Base-by-base conservation (phyloP, 2,888 invertebrate genomes). In the Drosophila imparisetae region DNA sequence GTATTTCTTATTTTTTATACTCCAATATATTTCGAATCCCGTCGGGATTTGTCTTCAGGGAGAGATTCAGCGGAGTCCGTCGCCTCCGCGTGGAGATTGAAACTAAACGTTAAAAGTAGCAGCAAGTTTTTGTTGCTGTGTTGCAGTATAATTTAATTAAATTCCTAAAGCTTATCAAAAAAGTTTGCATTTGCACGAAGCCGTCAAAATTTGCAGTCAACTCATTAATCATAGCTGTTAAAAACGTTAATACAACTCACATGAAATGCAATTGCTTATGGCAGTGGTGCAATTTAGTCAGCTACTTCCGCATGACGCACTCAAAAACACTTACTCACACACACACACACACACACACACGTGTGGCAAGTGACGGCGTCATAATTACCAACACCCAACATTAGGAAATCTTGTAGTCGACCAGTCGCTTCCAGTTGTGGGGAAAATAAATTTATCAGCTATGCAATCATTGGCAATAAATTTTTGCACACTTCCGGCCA, bases 391-490 rank as follows among this genome's bases (percentile, higher is more conserved):
- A 61, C 69, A 72, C 60, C 64, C 64, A 50, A 50, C 57, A 48
- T 49, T 32, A 36, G 53, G 52, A 54, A 48, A 49, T 48, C 8
- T 18, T 53, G 55, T 40, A 21, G 58, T 49, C 32, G 68, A 53
- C 13, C 38, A 42, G 63, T 63, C 68, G 50, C 38, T 45, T 65
- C 71, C 66, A 42, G 70, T 53, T 64, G 72, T 72, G 82, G 75
- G 79, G 71, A 79, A 85, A 81, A 72, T 79, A 71, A 83, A 86
- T 86, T 86, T 86, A 88, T 88, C 89, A 84, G 80, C 82, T 83
- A 68, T 78, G 78, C 84, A 80, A 82, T 86, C 83, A 88, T 70
- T 67, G 88, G 84, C 66, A 70, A 87, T 85, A 85, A 81, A 85
- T 85, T 85, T 70, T 67, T 66, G 68, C 63, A 72, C 72, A 66